Percentiles rank a stretch among this genome's conserved stretches.
Conservation (phyloP, 2,888 invertebrate genomes). For the Microchrysa polita region DNA sequence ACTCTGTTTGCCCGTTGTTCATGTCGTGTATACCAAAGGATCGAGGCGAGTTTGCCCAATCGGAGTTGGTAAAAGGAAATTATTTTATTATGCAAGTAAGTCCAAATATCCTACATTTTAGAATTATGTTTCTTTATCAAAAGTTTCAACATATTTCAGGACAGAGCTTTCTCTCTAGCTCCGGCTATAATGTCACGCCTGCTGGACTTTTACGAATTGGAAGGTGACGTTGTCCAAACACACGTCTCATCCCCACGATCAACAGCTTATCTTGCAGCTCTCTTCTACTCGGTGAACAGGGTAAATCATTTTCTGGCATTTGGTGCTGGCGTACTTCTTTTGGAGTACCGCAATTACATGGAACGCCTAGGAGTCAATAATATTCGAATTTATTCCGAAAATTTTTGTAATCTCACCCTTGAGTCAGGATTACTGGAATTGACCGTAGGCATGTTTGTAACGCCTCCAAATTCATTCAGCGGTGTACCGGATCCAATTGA, state of each 20-base stretch:
- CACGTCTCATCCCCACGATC: slow-evolving; percentile 82
- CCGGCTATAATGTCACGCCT: slow-evolving; percentile 79
- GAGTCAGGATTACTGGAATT: slow-evolving; percentile 68
- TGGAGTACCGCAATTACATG: slow-evolving; percentile 76
- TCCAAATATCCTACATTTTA: not conserved
- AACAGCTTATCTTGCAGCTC: slow-evolving; percentile 79
- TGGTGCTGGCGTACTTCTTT: slow-evolving; percentile 67
- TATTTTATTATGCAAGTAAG: slow-evolving; percentile 69
- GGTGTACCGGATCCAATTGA: slow-evolving; percentile 83
- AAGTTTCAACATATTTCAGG: slow-evolving; percentile 65
- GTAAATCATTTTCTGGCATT: slow-evolving; percentile 71
- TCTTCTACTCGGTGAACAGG: slow-evolving; percentile 69
- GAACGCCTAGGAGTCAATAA: slow-evolving; percentile 74
- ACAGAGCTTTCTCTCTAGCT: slow-evolving; percentile 82
- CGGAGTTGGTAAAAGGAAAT: slow-evolving; percentile 67
- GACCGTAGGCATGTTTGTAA: slow-evolving; percentile 74
- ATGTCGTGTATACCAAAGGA: slow-evolving; percentile 68
- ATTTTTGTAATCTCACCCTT: slow-evolving; percentile 66
- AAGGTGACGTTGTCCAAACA: slow-evolving; percentile 81
- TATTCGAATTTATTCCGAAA: slow-evolving; percentile 66
- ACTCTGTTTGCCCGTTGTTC: slow-evolving; percentile 67
- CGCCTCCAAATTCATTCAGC: slow-evolving; percentile 84
- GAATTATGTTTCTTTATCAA: not conserved
- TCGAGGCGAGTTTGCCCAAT: slow-evolving; percentile 68
- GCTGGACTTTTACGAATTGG: slow-evolving; percentile 69